Evolutionary conservation across 2,113 vertebrate species (phyloP).

Genomic region (Epinephelus lanceolatus): DNA sequence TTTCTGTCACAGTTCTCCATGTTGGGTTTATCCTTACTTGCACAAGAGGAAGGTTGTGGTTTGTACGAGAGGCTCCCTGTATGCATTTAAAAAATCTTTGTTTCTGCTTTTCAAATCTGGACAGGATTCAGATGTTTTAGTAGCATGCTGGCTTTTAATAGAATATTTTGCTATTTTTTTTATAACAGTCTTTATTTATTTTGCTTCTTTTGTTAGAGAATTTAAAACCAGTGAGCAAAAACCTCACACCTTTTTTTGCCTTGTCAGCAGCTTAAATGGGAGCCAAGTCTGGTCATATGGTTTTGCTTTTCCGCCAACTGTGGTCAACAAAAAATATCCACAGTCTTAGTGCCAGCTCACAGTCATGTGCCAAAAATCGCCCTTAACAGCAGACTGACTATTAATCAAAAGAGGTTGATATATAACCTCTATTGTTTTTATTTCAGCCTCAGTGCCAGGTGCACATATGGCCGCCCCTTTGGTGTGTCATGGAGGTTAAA

Average conservation of each 20-base stretch:
- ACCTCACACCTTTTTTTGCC: conserved; percentile 27
- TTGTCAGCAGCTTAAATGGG: conserved; percentile 31
- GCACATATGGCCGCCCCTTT: background rate
- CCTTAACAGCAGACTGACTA: background rate
- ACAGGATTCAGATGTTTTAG: conserved; percentile 7
- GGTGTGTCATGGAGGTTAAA: background rate
- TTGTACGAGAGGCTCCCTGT: background rate
- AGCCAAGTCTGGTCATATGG: conserved; percentile 41
- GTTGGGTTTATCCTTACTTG: background rate
- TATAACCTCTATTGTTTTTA: background rate
- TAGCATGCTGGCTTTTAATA: background rate
- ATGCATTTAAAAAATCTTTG: background rate
- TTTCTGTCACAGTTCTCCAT: background rate
- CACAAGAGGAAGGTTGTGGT: background rate
- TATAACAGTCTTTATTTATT: conserved; percentile 15
- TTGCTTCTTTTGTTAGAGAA: background rate
- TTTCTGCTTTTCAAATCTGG: conserved; percentile 3
- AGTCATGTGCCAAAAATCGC: conserved; percentile 2
- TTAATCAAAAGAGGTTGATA: conserved; percentile 1
- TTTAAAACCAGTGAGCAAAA: background rate
- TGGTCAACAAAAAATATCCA: conserved; percentile 36
- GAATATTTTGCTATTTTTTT: background rate
- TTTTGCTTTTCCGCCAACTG: conserved; percentile 32
- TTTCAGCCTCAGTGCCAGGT: background rate
- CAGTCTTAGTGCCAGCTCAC: conserved; percentile 4